Conservation (phyloP, 2,113 vertebrate species). For the Ceyx margarethae region DNA sequence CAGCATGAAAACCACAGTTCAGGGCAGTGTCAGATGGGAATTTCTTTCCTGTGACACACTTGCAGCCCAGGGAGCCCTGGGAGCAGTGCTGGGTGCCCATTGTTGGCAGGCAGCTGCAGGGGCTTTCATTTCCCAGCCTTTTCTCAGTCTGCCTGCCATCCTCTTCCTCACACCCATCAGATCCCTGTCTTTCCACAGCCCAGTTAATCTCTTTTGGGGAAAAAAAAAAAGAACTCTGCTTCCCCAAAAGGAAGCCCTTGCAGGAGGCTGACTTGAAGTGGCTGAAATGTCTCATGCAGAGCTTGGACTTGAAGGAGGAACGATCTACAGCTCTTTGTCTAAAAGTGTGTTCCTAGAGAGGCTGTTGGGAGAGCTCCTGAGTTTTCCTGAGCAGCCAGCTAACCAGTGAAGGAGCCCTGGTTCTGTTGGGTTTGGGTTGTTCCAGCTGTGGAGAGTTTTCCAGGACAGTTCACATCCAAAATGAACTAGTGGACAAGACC, state of each 20-base stretch:
- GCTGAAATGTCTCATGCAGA: background rate
- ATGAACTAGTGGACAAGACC: background rate
- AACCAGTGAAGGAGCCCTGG: background rate
- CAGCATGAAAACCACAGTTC: accelerated
- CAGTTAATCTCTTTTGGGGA: background rate
- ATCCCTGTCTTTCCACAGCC: background rate
- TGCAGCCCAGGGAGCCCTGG: background rate
- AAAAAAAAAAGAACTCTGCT: background rate
- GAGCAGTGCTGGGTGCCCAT: background rate
- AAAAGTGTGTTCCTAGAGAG: background rate
- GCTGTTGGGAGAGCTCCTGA: background rate
- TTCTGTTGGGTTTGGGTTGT: background rate
- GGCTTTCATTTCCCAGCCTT: background rate
- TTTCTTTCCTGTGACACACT: accelerated
- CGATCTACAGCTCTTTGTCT: background rate
- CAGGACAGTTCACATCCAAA: background rate
- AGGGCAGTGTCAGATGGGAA: background rate
- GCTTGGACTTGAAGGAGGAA: background rate
- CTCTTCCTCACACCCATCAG: background rate
- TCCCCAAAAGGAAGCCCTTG: background rate
- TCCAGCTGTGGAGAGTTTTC: background rate
- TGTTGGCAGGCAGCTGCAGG: background rate
- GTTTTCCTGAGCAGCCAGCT: background rate
- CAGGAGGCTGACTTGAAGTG: background rate
- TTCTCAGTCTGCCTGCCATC: background rate